Conservation (phyloP, 2,113 vertebrate genomes). For the Ammodytes marinus region DNA sequence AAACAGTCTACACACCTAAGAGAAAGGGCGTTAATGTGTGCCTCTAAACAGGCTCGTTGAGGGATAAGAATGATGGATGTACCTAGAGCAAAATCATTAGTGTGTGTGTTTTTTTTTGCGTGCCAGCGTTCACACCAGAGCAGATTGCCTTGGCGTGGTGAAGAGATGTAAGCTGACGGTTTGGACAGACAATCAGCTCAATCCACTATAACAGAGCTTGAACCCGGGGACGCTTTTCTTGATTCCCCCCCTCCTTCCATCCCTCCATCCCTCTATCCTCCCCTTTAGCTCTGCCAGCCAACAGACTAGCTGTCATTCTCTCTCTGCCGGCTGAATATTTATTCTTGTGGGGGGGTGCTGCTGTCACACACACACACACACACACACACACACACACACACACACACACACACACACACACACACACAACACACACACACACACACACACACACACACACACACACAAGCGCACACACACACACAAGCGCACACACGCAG, state of each 20-base stretch:
- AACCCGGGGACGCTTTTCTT: conserved; percentile 46
- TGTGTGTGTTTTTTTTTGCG: background rate
- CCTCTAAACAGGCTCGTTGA: conserved; percentile 28
- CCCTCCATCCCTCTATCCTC: background rate
- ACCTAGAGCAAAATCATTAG: conserved; percentile 34
- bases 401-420: conserved; percentile 19
- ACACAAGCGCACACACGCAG: conserved; percentile 8
- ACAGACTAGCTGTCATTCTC: conserved; percentile 71
- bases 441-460: conserved; percentile 17
- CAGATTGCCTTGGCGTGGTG: conserved; percentile 59
- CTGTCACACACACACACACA: conserved; percentile 39
- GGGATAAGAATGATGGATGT: conserved; percentile 30
- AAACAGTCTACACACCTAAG: conserved; percentile 18
- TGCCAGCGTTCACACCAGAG: conserved; percentile 28
- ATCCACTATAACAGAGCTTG: conserved; percentile 51
- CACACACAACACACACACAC: conserved; percentile 10
- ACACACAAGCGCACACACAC: conserved; percentile 28
- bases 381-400: conserved; percentile 13
- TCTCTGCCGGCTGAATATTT: conserved; percentile 74
- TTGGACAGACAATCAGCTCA: conserved; percentile 72
- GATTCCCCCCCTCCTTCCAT: background rate
- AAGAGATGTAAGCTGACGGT: conserved; percentile 65
- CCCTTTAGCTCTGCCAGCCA: conserved; percentile 49
- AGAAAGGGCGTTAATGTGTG: conserved; percentile 16
- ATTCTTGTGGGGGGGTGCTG: conserved; percentile 54